phyloP scores from a whole-genome alignment of 2,888 invertebrate genomes.

The Charanyca ferruginea region DNA sequence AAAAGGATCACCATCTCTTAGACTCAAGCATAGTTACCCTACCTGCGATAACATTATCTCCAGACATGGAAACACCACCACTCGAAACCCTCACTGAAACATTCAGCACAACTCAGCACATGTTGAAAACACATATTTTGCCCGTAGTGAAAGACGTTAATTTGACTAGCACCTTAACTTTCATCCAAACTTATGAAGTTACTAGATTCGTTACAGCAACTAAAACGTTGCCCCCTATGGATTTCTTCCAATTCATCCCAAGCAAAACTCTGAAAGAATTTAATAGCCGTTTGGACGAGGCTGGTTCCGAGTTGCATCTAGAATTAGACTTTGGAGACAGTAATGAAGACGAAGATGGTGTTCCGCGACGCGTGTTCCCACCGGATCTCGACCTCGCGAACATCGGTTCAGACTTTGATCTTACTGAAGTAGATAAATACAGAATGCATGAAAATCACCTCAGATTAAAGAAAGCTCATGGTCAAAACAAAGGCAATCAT shows the following conservation, averaged over 20 bases:
- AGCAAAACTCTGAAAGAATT: conserved; percentile 97
- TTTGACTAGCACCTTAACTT: conserved; percentile 94
- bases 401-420: conserved; percentile 94
- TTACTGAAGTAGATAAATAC: conserved; percentile 93
- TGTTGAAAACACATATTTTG: conserved; percentile 96
- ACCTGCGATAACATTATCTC: conserved; percentile 94
- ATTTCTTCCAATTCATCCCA: conserved; percentile 96
- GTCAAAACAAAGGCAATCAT: conserved; percentile 85
- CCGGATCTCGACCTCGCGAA: conserved; percentile 93
- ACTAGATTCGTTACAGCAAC: conserved; percentile 97
- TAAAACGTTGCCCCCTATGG: conserved; percentile 97
- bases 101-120: conserved; percentile 97
- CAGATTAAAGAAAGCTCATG: conserved; percentile 87
- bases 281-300: conserved; percentile 96
- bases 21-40: conserved; percentile 96
- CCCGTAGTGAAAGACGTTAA: conserved; percentile 95
- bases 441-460: conserved; percentile 89
- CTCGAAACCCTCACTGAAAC: conserved; percentile 97
- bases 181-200: conserved; percentile 97
- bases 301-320: conserved; percentile 96
- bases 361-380: conserved; percentile 90
- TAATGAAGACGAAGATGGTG: conserved; percentile 92
- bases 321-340: conserved; percentile 97
- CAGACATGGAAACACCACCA: conserved; percentile 96
- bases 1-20: conserved; percentile 92